A percentile compares a stretch with the other conserved stretches of the same genome.
Conservation (phyloP, 2,113 vertebrate species). For the Trichechus manatus region DNA sequence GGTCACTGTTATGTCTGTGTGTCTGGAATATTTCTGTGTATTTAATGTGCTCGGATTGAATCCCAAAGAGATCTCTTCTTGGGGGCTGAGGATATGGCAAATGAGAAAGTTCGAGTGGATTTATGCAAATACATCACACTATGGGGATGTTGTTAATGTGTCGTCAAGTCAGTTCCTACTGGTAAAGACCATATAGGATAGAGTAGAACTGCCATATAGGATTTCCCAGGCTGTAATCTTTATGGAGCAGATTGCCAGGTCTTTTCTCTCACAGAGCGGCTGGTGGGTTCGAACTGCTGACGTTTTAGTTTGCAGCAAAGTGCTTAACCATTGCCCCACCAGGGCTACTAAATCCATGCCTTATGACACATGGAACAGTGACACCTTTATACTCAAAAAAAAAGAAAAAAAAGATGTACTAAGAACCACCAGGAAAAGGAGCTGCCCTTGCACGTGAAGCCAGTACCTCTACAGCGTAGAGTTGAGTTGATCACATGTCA, state of each 20-base stretch:
- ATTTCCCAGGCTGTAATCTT: neutral
- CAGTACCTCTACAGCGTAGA: neutral
- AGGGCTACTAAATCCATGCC: neutral
- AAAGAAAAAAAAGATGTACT: neutral
- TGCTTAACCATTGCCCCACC: neutral
- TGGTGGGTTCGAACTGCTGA: neutral
- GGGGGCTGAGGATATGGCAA: neutral
- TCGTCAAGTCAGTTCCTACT: neutral
- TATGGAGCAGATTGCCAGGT: neutral
- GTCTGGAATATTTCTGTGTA: neutral
- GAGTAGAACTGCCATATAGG: neutral
- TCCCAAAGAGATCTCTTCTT: neutral
- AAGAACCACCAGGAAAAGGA: neutral
- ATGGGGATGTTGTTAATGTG: neutral
- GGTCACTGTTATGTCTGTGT: neutral
- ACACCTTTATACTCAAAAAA: neutral
- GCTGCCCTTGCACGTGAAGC: neutral
- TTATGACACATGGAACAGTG: neutral
- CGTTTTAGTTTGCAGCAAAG: neutral
- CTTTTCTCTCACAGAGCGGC: neutral
- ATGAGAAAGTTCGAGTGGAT: neutral
- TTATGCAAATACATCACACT: neutral
- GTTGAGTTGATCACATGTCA: neutral
- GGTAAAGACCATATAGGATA: neutral
- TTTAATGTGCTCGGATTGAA: neutral